Base-by-base conservation (phyloP, 2,888 invertebrate genomes). In the Spodoptera exigua region DNA sequence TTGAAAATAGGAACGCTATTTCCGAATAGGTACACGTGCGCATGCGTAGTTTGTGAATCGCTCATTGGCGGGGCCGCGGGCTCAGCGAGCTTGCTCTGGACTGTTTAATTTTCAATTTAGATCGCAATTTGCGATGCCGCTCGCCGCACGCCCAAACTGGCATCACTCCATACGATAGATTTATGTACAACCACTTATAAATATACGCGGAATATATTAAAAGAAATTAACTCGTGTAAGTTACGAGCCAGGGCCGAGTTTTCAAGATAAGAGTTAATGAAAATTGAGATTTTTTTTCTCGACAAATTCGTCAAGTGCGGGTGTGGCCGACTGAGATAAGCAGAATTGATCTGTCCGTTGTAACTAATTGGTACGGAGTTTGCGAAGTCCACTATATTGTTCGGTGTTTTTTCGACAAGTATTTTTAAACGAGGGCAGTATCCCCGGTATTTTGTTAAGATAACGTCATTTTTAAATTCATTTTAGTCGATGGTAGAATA, bases 101-200 rank as follows among this genome's bases (percentile, higher is more conserved):
- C 91, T 94, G 93, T 94, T 94, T 94, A 94, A 94, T 94, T 94
- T 94, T 94, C 94, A 94, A 94, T 94, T 94, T 92, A 94, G 94
- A 94, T 94, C 89, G 94, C 91, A 94, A 94, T 94, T 94, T 94
- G 92, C 91, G 94, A 94, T 94, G 90, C 84, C 87, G 81, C 79
- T 76, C 83, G 78, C 82, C 87, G 81, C 85, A 88, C 91, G 89
- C 93, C 93, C 92, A 92, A 93, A 92, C 90, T 88, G 82, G 89
- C 92, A 90, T 90, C 91, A 91, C 89, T 88, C 87, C 78, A 77
- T 76, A 68, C 81, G 89, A 92, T 93, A 93, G 93, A 93, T 94
- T 93, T 93, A 94, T 93, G 89, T 86, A 82, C 81, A 80, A 65
- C 65, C 80, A 75, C 78, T 77, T 77, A 78, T 74, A 72, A 76